Conservation (phyloP, 64 coral and sea anemone genomes). For the Montipora foliosa region DNA sequence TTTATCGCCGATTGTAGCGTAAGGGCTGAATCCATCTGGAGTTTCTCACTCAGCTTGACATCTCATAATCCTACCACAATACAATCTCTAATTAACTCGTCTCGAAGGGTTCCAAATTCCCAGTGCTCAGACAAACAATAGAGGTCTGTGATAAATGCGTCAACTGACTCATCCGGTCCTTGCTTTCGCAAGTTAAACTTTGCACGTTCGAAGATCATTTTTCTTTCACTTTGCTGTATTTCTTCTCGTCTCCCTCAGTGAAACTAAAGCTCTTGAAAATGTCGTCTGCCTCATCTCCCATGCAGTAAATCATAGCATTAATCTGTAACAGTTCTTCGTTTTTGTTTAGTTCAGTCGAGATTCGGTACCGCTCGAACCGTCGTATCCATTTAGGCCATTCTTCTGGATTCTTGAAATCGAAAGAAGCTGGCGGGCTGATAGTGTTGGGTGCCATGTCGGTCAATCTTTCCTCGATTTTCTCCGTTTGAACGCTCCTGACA, state of each 20-base stretch:
- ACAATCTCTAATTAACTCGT: background rate
- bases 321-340: background rate
- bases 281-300: constrained; percentile 14
- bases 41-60: background rate
- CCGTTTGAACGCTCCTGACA: too few species aligned
- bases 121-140: background rate
- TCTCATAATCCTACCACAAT: background rate
- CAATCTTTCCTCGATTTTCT: too few species aligned
- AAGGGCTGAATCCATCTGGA: background rate
- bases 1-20: too few species aligned
- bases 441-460: too few species aligned
- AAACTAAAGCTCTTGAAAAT: background rate
- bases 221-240: background rate
- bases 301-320: constrained; percentile 16
- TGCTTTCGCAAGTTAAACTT: too few species aligned
- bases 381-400: too few species aligned
- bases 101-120: background rate
- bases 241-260: background rate
- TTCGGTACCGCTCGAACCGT: too few species aligned
- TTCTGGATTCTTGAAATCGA: too few species aligned
- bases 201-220: too few species aligned
- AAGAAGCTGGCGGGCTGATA: too few species aligned
- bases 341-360: too few species aligned
- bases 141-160: constrained; percentile 1
- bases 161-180: constrained; percentile 5